Percentiles rank a stretch among this genome's conserved stretches.
Evolutionary conservation across 1,140 invertebrate species (phyloP).

Genomic region (Sipha flava): DNA sequence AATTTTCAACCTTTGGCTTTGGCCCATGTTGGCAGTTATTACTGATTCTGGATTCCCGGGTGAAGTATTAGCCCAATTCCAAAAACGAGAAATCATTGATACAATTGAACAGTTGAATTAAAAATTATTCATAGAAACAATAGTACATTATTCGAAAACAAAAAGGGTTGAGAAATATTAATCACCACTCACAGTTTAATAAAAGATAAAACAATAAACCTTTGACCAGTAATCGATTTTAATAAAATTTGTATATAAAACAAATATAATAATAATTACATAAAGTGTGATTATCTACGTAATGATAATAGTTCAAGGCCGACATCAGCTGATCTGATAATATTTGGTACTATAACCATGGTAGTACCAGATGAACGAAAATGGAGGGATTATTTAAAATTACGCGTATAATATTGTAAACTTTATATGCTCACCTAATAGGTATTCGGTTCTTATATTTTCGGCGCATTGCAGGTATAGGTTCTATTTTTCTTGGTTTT

Average conservation of each 20-base stretch:
- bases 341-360: background rate
- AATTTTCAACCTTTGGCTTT: slow-evolving; percentile 30
- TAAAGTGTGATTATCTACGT: background rate
- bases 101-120: background rate
- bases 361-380: background rate
- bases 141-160: background rate
- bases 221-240: background rate
- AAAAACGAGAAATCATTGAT: slow-evolving; percentile 19
- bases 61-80: slow-evolving; percentile 28
- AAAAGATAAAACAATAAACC: background rate
- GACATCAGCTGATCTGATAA: background rate
- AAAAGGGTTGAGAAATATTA: background rate
- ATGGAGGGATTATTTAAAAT: background rate
- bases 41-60: slow-evolving; percentile 13
- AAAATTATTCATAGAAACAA: background rate
- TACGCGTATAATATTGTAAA: no score
- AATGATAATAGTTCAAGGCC: slow-evolving; percentile 19
- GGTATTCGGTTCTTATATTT: slow-evolving; percentile 17
- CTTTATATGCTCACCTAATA: background rate
- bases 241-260: background rate
- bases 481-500: background rate
- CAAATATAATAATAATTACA: background rate
- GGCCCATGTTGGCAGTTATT: slow-evolving; percentile 14
- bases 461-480: slow-evolving; percentile 15
- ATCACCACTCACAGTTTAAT: background rate